Conservation (phyloP, 2,888 invertebrate species). For the Acrobasis suavella region DNA sequence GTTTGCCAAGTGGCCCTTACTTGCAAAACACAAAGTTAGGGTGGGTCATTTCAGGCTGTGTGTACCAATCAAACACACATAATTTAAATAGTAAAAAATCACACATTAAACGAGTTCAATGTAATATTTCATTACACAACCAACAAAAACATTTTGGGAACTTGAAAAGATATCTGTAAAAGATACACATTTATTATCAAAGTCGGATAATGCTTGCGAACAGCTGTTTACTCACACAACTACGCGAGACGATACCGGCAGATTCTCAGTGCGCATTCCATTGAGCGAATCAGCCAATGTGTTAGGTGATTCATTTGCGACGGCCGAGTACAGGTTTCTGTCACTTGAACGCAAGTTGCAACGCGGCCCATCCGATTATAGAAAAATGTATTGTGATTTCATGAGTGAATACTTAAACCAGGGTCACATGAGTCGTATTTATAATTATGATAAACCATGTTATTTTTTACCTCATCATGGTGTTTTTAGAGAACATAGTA, state of each 20-base stretch:
- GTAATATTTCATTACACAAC: conserved; percentile 18
- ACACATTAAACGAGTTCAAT: too few relatives aligned
- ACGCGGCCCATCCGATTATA: conserved; percentile 17
- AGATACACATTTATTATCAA: too few relatives aligned
- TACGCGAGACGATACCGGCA: too few relatives aligned
- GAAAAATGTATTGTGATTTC: conserved; percentile 28
- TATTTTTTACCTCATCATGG: conserved; percentile 36
- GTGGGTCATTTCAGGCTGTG: conserved; percentile 34
- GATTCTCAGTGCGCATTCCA: too few relatives aligned
- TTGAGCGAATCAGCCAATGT: too few relatives aligned
- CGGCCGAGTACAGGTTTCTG: conserved; percentile 24
- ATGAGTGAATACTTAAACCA: conserved; percentile 30
- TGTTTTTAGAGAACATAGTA: conserved; percentile 30
- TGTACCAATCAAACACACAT: conserved; percentile 11
- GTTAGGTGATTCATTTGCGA: conserved; percentile 6
- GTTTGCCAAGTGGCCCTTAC: conserved; percentile 31
- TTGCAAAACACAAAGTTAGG: conserved; percentile 34
- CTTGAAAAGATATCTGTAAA: conserved; percentile 26
- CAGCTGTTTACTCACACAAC: too few relatives aligned
- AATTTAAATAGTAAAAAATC: conserved; percentile 1
- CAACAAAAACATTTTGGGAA: conserved; percentile 34
- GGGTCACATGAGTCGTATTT: conserved; percentile 32
- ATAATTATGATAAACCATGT: conserved; percentile 7
- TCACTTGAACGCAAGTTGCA: conserved; percentile 28
- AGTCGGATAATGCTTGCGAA: too few relatives aligned